phyloP scores from a whole-genome alignment of 2,113 vertebrate genomes.

The Scophthalmus maximus region DNA sequence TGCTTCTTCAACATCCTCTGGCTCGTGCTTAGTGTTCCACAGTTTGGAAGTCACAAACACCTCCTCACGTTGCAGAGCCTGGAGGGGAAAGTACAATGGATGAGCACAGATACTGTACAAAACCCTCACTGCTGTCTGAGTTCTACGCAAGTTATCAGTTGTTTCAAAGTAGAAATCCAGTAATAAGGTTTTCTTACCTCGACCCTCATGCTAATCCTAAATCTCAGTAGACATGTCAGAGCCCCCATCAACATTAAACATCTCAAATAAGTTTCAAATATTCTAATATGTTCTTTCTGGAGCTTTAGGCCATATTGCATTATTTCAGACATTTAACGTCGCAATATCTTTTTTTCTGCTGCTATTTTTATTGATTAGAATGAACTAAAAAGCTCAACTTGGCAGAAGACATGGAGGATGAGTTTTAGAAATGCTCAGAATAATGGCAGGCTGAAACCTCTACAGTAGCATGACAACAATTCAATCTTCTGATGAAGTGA shows the following conservation, averaged over 20 bases:
- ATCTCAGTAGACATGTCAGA: background rate
- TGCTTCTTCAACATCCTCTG: conserved; percentile 79
- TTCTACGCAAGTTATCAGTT: too few species aligned
- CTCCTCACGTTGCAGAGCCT: conserved; percentile 77
- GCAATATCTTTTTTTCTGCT: background rate
- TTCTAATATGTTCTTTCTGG: background rate
- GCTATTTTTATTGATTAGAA: background rate
- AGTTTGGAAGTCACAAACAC: conserved; percentile 84
- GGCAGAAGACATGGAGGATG: background rate
- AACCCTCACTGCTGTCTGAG: too few species aligned
- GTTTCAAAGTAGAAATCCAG: too few species aligned
- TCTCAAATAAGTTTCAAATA: too few species aligned
- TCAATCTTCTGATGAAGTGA: background rate
- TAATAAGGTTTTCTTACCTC: background rate
- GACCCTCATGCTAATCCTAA: background rate
- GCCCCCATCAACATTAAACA: too few species aligned
- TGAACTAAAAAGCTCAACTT: background rate
- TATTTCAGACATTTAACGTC: too few species aligned
- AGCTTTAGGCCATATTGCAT: background rate
- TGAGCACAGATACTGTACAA: too few species aligned
- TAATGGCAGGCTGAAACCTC: background rate
- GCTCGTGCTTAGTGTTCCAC: conserved; percentile 84
- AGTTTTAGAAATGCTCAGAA: background rate
- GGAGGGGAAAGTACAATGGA: background rate
- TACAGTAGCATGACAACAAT: background rate